phyloP scores from a whole-genome alignment of 2,113 vertebrate genomes.

The Phocoena sinus region DNA sequence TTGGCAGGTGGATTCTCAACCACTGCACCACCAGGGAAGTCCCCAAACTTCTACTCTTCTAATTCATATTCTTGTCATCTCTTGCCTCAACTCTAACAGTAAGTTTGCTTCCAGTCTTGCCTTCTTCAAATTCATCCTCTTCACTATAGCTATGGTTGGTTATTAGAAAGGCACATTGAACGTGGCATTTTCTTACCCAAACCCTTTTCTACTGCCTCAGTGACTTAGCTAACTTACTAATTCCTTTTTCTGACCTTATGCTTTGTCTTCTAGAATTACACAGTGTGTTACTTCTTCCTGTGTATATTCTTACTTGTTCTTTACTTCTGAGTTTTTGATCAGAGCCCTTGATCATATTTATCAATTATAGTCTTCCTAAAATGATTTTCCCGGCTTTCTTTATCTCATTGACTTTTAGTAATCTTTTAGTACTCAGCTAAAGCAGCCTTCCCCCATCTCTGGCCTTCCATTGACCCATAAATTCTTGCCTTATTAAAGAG shows the following conservation, averaged over 20 bases:
- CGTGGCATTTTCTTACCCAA: not conserved
- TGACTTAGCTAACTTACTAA: not conserved
- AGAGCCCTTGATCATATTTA: not conserved
- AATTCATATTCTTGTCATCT: not conserved
- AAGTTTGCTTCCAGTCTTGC: not conserved
- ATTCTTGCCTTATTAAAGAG: conserved; percentile 21
- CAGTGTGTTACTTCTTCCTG: not conserved
- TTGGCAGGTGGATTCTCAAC: too few relatives aligned
- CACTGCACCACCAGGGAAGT: too few relatives aligned
- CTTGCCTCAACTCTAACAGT: not conserved
- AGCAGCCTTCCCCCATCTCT: not conserved
- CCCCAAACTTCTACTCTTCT: not conserved
- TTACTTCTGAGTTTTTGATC: not conserved
- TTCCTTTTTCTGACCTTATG: not conserved
- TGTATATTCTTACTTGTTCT: not conserved
- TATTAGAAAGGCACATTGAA: not conserved
- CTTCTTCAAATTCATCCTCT: not conserved
- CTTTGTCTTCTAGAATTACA: not conserved
- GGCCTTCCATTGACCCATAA: not conserved
- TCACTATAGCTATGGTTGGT: not conserved
- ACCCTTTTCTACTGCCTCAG: not conserved
- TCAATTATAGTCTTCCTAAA: not conserved
- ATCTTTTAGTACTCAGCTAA: not conserved
- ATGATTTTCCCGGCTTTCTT: conserved; percentile 1
- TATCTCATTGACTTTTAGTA: not conserved